These are phyloP conservation scores for Drosophila erecta DNA, from an alignment of 1,140 invertebrate genomes.

Conservation along the genomic window DNA sequence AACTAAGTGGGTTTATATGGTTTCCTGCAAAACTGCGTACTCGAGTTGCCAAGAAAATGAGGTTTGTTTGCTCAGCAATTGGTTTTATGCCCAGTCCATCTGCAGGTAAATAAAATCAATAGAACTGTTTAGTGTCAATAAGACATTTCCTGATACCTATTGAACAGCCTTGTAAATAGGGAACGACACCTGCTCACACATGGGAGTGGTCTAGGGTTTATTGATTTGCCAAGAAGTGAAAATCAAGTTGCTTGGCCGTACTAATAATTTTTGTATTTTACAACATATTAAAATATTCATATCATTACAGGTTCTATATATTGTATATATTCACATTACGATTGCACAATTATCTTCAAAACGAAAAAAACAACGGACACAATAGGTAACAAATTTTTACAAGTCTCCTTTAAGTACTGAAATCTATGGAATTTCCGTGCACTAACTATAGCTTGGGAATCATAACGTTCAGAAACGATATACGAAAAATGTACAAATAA, in stretches of 20 bases:
- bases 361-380: slow-evolving; percentile 38
- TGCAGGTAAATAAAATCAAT: background rate
- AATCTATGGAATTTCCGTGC: slow-evolving; percentile 53
- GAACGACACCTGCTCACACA: background rate
- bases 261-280: slow-evolving; percentile 48
- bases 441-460: slow-evolving; percentile 25
- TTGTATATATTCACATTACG: slow-evolving; percentile 65
- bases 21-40: too few species aligned
- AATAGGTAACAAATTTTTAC: slow-evolving; percentile 30
- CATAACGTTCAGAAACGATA: slow-evolving; percentile 26
- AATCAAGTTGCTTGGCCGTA: background rate
- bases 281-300: slow-evolving; percentile 64
- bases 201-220: background rate
- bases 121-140: background rate
- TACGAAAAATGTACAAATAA: slow-evolving; percentile 35
- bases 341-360: slow-evolving; percentile 63
- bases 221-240: background rate
- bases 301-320: slow-evolving; percentile 44
- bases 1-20: too few species aligned
- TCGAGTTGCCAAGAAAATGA: too few species aligned
- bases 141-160: slow-evolving; percentile 1
- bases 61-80: background rate
- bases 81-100: background rate
- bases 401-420: slow-evolving; percentile 66
- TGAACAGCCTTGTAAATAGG: slow-evolving; percentile 15